Conservation (phyloP, 1,140 invertebrate species). For the Meloidogyne chitwoodi region DNA sequence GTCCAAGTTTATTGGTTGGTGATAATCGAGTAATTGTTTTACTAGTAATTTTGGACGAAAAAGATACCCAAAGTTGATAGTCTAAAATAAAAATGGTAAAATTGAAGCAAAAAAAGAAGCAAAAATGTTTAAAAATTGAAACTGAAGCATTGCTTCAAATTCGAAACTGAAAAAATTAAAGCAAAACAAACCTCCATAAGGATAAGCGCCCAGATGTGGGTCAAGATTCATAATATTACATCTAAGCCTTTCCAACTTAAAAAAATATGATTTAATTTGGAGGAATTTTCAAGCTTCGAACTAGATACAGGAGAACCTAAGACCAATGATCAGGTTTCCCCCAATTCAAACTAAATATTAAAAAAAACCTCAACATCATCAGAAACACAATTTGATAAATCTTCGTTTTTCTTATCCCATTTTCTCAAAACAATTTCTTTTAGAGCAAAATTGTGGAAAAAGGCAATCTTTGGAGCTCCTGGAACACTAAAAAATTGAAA, state of each 20-base stretch:
- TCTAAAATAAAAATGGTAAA: slow-evolving; percentile 68
- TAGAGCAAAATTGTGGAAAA: slow-evolving; percentile 79
- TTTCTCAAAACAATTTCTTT: slow-evolving; percentile 78
- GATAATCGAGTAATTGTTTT: slow-evolving; percentile 49
- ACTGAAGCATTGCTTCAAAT: background rate
- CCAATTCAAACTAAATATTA: slow-evolving; percentile 59
- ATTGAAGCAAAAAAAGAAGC: background rate
- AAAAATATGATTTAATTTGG: too few relatives aligned
- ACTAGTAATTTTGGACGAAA: slow-evolving; percentile 74
- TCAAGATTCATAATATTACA: slow-evolving; percentile 76
- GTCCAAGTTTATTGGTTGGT: slow-evolving; percentile 37
- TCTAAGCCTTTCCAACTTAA: slow-evolving; percentile 65
- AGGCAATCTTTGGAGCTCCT: slow-evolving; percentile 74
- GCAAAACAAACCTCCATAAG: slow-evolving; percentile 58
- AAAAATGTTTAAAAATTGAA: too few relatives aligned
- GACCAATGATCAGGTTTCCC: too few relatives aligned
- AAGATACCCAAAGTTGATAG: slow-evolving; percentile 77
- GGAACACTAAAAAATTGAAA: slow-evolving; percentile 69
- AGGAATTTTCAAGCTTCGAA: too few relatives aligned
- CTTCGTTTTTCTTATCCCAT: slow-evolving; percentile 70
- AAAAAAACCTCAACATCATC: slow-evolving; percentile 64
- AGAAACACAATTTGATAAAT: slow-evolving; percentile 46
- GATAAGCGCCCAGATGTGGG: slow-evolving; percentile 79
- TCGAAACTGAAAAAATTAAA: background rate
- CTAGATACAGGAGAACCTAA: too few relatives aligned